Base-by-base conservation (phyloP, 2,113 vertebrate genomes). In the Andinoacara biseriatus region DNA sequence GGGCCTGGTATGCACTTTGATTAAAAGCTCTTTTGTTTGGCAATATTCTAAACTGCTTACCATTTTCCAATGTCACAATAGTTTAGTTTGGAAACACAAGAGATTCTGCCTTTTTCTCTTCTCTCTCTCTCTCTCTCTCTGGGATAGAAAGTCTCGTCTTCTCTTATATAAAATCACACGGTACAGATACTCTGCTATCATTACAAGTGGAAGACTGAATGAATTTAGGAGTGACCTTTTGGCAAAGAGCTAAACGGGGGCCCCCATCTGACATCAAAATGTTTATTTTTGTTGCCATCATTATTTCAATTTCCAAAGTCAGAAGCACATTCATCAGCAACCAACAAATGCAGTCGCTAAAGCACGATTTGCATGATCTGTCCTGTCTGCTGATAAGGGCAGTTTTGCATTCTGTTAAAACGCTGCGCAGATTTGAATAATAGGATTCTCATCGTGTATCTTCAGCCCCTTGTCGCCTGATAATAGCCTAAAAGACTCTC, bases 11-110 rank as follows among this genome's bases (percentile, higher is more conserved):
- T 86, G 87, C 87, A 86, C 89, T 93, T 92, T 94, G 89, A 94
- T 93, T 93, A 94, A 95, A 94, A 92, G 80, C 93, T 82, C 87
- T 92, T 93, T 93, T 94, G 90, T 93, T 91, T 90, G 88, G 87
- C 85, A 90, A 87, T 91, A 83, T 90, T 91, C 78, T 94, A 93
- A 94, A 94, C 86, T 91, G 91, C 93, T 92, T 89, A 87, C 87
- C 77, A 84, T 90, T 93, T 92, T 88, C 81, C 74, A 84, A 29
- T 86, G 84, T 94, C 93, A 91, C 89, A 93, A 91, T 91, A 86
- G 76, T 93, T 94, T 90, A 87, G 80, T 65, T 49, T 83, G 61
- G 81, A 91, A 90, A 87, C 52, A 85, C n/a, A 72, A 79, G 40
- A 82, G 15, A 87, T 60, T 77, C 40, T 46, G 83, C 10, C 65